Evolutionary conservation across 1,140 invertebrate genomes (phyloP).

Genomic region (Drosophila leontia): DNA sequence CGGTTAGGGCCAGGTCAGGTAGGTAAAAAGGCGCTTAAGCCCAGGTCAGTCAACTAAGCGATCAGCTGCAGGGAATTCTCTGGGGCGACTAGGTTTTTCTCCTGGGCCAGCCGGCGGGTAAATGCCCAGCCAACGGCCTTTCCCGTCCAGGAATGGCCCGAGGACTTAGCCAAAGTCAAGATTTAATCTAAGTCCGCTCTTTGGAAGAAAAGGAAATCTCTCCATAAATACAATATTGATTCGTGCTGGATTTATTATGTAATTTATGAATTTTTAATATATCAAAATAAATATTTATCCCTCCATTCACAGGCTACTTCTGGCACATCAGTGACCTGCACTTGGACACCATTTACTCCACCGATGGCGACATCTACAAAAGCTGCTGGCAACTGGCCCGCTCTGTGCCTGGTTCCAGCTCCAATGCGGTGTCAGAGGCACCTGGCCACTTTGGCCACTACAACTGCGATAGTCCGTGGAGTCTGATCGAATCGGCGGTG

Average conservation of each 20-base stretch:
- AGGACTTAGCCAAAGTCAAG: constrained; percentile 39
- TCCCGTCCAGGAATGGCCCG: constrained; percentile 63
- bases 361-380: constrained; percentile 87
- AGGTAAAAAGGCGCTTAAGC: constrained; percentile 9
- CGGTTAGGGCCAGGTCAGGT: not conserved
- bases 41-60: constrained; percentile 42
- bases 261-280: not conserved
- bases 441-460: constrained; percentile 92
- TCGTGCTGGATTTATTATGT: not conserved
- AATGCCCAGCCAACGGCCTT: constrained; percentile 51
- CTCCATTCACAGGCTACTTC: constrained; percentile 91
- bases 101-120: constrained; percentile 47
- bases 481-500: constrained; percentile 93
- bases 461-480: constrained; percentile 94
- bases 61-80: constrained; percentile 36
- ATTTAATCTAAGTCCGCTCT: constrained; percentile 25
- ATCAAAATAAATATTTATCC: constrained; percentile 68
- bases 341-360: constrained; percentile 92
- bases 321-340: constrained; percentile 97
- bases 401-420: constrained; percentile 12
- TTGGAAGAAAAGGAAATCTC: not conserved
- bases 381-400: constrained; percentile 85
- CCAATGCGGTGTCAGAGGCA: constrained; percentile 54
- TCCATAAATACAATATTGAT: not conserved
- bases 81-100: constrained; percentile 13